A percentile compares a stretch with the other conserved stretches of the same genome.
phyloP scores from a whole-genome alignment of 2,797 vertebrate species.

The Sarcoramphus papa region DNA sequence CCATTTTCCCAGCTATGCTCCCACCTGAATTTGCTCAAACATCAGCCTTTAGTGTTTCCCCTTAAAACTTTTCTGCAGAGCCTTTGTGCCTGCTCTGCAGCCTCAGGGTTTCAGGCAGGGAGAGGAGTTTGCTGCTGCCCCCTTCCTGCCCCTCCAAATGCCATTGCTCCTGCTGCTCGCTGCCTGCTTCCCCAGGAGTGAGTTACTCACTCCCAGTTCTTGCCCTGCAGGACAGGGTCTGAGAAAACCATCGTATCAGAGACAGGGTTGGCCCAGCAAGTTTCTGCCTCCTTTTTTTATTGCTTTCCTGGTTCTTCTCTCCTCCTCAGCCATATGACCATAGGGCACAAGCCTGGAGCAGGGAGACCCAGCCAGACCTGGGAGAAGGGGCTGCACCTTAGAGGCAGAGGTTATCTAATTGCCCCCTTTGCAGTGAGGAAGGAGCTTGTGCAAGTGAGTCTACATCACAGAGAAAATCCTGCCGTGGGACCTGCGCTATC shows the following conservation, averaged over 20 bases:
- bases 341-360: neutral
- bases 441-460: neutral
- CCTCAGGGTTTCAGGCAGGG: neutral
- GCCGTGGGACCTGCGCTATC: rapidly evolving
- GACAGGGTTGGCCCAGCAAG: neutral
- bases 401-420: neutral
- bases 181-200: neutral
- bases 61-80: neutral
- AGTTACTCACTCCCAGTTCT: neutral
- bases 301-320: neutral
- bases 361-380: neutral
- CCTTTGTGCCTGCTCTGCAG: neutral
- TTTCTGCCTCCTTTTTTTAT: neutral
- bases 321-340: neutral
- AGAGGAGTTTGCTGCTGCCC: neutral
- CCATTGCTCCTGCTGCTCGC: neutral
- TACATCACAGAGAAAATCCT: neutral
- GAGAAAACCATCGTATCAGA: neutral
- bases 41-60: neutral
- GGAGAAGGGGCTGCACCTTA: neutral
- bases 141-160: neutral
- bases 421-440: neutral
- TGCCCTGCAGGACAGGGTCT: neutral
- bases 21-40: neutral
- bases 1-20: neutral